phyloP scores from a whole-genome alignment of 2,888 invertebrate species.

The Chironomus tentans region DNA sequence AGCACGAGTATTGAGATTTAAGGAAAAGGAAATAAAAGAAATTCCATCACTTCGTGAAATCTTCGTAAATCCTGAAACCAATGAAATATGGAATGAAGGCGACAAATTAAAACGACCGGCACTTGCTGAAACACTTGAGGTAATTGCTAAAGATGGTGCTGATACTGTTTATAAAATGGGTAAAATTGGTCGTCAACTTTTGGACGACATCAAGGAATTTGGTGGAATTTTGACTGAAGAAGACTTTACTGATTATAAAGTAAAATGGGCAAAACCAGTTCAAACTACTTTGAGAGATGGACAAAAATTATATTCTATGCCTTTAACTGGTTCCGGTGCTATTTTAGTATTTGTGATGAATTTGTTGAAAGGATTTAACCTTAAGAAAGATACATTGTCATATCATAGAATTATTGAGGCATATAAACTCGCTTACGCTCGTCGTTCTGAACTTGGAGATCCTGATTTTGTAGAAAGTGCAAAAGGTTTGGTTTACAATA shows the following conservation, averaged over 20 bases:
- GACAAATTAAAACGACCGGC: slow-evolving; percentile 41
- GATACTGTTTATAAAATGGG: slow-evolving; percentile 49
- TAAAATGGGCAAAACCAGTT: slow-evolving; percentile 51
- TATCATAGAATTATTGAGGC: slow-evolving; percentile 69
- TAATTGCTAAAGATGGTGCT: slow-evolving; percentile 46
- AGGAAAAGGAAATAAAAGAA: slow-evolving; percentile 35
- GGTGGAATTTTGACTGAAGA: slow-evolving; percentile 62
- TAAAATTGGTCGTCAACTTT: slow-evolving; percentile 32
- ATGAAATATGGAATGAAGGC: slow-evolving; percentile 39
- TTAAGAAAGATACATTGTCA: slow-evolving; percentile 39
- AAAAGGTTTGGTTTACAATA: slow-evolving; percentile 45
- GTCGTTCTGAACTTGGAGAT: slow-evolving; percentile 71
- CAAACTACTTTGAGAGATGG: slow-evolving; percentile 48
- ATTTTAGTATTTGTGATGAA: slow-evolving; percentile 68
- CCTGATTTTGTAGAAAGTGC: slow-evolving; percentile 42
- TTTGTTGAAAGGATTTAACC: slow-evolving; percentile 52
- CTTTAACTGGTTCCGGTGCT: slow-evolving; percentile 76
- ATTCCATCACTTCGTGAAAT: slow-evolving; percentile 33
- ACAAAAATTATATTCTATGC: slow-evolving; percentile 58
- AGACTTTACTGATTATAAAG: slow-evolving; percentile 56
- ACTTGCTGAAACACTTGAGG: slow-evolving; percentile 47
- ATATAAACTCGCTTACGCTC: slow-evolving; percentile 78
- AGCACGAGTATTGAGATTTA: slow-evolving; percentile 34
- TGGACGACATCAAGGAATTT: slow-evolving; percentile 53
- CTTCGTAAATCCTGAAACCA: slow-evolving; percentile 40